Conservation (phyloP, 2,113 vertebrate genomes). For the Aramus guarauna region DNA sequence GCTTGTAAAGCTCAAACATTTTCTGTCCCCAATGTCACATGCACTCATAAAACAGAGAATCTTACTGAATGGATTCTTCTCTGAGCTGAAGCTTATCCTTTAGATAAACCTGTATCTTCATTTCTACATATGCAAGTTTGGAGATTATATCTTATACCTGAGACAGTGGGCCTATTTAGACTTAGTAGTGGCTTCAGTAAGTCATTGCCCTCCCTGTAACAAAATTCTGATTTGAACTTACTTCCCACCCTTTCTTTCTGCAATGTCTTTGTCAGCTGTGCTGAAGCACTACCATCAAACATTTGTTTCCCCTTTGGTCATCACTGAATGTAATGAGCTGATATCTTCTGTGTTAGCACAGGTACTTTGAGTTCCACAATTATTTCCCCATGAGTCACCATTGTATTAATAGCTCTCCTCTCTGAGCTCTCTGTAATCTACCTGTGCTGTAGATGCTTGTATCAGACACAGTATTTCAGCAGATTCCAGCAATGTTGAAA, state of each 20-base stretch:
- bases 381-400: neutral
- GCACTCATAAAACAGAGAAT: neutral
- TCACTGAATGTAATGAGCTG: neutral
- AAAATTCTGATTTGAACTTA: neutral
- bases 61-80: neutral
- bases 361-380: neutral
- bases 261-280: neutral
- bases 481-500: neutral
- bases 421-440: neutral
- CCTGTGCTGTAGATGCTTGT: neutral
- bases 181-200: neutral
- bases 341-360: neutral
- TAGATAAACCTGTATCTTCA: neutral
- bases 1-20: neutral
- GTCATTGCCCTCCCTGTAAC: neutral
- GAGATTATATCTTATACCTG: neutral
- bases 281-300: neutral
- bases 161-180: neutral
- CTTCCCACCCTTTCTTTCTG: neutral
- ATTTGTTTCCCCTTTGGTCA: neutral
- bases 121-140: neutral
- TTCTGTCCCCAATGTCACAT: neutral
- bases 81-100: neutral
- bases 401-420: neutral
- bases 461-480: neutral